Percentiles rank a stretch among this genome's conserved stretches.
phyloP scores from a whole-genome alignment of 2,113 vertebrate species.

The Taxidea taxus region DNA sequence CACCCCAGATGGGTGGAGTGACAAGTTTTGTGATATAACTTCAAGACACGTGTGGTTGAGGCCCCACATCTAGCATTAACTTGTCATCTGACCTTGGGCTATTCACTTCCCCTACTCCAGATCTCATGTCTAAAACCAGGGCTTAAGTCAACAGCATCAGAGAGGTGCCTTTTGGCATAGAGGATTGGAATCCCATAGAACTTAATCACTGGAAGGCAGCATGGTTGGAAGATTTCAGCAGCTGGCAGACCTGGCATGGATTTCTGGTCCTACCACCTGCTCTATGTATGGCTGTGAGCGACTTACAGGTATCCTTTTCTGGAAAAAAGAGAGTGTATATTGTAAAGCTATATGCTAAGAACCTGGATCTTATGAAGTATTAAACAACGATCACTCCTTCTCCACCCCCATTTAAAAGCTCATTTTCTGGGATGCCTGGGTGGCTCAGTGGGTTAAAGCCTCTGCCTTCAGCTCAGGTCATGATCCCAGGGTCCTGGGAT shows the following conservation, averaged over 20 bases:
- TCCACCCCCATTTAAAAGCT: background rate
- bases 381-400: background rate
- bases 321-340: background rate
- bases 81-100: background rate
- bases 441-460: no score
- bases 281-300: background rate
- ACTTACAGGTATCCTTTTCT: background rate
- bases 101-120: background rate
- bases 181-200: background rate
- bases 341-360: background rate
- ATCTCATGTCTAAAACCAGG: background rate
- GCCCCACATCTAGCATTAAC: background rate
- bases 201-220: background rate
- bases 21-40: background rate
- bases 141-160: background rate
- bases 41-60: background rate
- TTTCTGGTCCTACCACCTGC: background rate
- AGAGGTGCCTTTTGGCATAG: background rate
- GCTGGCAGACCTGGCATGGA: background rate
- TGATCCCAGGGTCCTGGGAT: no score
- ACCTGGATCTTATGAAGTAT: background rate
- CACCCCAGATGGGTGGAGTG: background rate
- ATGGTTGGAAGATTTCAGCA: background rate
- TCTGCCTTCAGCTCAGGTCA: no score
- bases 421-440: no score